A percentile compares a stretch with the other conserved stretches of the same genome.
These are phyloP conservation scores for Ptychochromis oligacanthus DNA, from an alignment of 2,113 vertebrate genomes.

Conservation along the genomic window DNA sequence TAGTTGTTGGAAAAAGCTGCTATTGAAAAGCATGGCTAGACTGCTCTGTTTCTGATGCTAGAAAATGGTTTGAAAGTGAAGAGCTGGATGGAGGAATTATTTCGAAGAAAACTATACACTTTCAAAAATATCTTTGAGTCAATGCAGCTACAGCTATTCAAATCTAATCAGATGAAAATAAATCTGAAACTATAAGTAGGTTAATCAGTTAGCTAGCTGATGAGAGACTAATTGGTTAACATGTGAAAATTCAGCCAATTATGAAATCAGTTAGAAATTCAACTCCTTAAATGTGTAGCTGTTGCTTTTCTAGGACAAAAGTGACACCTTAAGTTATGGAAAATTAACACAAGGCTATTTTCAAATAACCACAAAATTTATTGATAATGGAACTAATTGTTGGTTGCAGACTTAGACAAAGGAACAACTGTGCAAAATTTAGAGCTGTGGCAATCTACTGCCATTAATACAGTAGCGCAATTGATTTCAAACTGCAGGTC, in stretches of 20 bases:
- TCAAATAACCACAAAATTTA: not conserved
- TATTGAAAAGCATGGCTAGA: not conserved
- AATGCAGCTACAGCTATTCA: not conserved
- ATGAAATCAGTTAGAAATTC: not conserved
- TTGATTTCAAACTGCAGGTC: conserved; percentile 29
- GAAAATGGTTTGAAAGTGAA: not conserved
- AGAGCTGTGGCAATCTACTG: not conserved
- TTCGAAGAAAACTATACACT: not conserved
- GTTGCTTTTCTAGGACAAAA: not conserved
- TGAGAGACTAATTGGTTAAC: not conserved
- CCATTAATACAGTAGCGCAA: not conserved
- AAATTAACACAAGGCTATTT: not conserved
- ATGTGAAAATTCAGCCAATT: not conserved
- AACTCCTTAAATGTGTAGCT: no score
- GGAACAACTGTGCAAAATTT: not conserved
- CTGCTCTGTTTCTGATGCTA: not conserved
- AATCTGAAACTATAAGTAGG: not conserved
- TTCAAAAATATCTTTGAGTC: no score
- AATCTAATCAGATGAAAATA: not conserved
- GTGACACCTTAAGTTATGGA: not conserved
- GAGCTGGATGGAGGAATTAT: not conserved
- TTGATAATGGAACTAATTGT: not conserved
- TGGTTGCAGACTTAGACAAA: not conserved
- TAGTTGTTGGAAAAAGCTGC: not conserved
- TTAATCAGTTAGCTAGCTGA: not conserved